A percentile compares a stretch with the other conserved stretches of the same genome.
Evolutionary conservation across 2,888 invertebrate species (phyloP).

Genomic region (Carcina quercana): DNA sequence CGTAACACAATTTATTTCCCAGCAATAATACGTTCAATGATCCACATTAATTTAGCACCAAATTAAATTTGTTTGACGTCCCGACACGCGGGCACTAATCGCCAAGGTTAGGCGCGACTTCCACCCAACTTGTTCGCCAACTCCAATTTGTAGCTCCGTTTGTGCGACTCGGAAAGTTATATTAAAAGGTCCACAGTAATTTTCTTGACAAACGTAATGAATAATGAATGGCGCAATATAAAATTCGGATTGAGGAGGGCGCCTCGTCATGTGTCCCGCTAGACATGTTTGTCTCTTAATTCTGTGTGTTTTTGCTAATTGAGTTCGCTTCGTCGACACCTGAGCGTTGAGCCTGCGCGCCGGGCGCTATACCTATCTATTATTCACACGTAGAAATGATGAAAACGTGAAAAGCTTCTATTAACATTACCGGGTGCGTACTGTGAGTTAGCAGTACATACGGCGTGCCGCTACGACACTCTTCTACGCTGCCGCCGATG

Average conservation of each 20-base stretch:
- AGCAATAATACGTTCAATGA: conserved; percentile 36
- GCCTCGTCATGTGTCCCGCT: conserved; percentile 53
- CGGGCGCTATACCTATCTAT: conserved; percentile 40
- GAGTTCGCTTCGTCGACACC: conserved; percentile 56
- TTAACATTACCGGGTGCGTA: conserved; percentile 4
- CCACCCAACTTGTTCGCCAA: conserved; percentile 50
- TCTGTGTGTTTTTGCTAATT: conserved; percentile 73
- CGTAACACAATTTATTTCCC: conserved; percentile 23
- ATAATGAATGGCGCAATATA: conserved; percentile 68
- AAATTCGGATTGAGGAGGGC: conserved; percentile 68
- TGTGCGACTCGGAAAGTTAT: conserved; percentile 63
- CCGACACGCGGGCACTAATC: conserved; percentile 51
- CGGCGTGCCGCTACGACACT: conserved; percentile 17
- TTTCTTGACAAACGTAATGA: conserved; percentile 70
- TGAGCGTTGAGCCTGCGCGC: conserved; percentile 29
- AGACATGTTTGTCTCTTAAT: conserved; percentile 68
- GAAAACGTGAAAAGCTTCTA: conserved; percentile 27
- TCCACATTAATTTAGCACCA: conserved; percentile 47
- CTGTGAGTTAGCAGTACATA: no score
- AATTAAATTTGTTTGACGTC: conserved; percentile 55
- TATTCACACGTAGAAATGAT: conserved; percentile 52
- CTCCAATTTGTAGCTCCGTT: conserved; percentile 61
- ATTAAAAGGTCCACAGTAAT: conserved; percentile 73
- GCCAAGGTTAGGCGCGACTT: conserved; percentile 51
- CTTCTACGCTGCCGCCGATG: conserved; percentile 43